Percentiles rank a stretch among this genome's conserved stretches.
Conservation (phyloP, 2,888 invertebrate species). For the Pandemis cinnamomeana region DNA sequence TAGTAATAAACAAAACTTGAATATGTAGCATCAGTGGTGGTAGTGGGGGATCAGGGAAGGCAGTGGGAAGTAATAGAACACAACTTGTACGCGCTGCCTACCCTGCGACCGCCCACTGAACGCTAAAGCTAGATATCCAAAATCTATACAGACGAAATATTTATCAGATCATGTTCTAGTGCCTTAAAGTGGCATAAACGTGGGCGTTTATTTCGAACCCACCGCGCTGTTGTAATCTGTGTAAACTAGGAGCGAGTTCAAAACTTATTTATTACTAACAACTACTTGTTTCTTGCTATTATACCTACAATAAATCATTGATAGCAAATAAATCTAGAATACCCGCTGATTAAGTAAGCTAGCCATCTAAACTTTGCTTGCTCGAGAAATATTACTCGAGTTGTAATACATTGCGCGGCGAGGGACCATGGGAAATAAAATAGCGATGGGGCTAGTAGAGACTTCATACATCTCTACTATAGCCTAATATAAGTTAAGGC, state of each 20-base stretch:
- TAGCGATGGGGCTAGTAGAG: too few relatives aligned
- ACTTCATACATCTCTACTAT: too few relatives aligned
- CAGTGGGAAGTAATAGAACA: too few relatives aligned
- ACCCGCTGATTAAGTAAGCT: conserved; percentile 36
- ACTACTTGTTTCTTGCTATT: conserved; percentile 39
- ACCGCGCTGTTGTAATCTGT: conserved; percentile 16
- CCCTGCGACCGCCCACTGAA: too few relatives aligned
- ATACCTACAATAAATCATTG: conserved; percentile 36
- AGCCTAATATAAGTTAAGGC: too few relatives aligned
- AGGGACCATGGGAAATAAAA: background rate
- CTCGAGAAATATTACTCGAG: background rate
- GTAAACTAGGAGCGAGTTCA: conserved; percentile 30
- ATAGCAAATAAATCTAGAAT: conserved; percentile 38
- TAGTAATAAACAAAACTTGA: too few relatives aligned
- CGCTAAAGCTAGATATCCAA: too few relatives aligned
- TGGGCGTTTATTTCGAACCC: background rate
- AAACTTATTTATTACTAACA: conserved; percentile 40
- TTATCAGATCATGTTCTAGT: background rate
- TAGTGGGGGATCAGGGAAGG: too few relatives aligned
- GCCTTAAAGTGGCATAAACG: too few relatives aligned
- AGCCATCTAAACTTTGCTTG: background rate
- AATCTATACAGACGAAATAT: background rate
- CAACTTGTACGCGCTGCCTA: too few relatives aligned
- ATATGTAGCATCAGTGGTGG: too few relatives aligned
- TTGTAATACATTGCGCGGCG: background rate